Conservation (phyloP, 2,797 vertebrate species). For the Silurus aristotelis region DNA sequence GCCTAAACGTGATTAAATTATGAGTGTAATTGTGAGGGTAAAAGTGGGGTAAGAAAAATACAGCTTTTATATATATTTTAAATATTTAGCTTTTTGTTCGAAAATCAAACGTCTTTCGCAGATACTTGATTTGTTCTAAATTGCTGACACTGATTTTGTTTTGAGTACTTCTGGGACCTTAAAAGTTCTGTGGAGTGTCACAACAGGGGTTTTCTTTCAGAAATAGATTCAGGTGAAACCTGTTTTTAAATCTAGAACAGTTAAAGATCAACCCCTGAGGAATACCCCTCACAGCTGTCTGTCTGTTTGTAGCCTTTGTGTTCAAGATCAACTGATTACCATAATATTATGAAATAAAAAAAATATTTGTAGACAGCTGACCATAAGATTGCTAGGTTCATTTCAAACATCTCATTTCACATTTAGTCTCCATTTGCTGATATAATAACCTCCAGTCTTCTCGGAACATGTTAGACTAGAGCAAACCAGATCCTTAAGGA, state of each 20-base stretch:
- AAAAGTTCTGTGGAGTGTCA: too few species aligned
- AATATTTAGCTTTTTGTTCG: not conserved
- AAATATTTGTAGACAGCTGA: not conserved
- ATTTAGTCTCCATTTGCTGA: too few species aligned
- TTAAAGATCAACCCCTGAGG: not conserved
- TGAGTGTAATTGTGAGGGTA: not conserved
- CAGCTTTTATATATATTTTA: too few species aligned
- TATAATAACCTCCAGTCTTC: too few species aligned
- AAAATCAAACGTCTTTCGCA: not conserved
- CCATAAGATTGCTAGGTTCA: too few species aligned
- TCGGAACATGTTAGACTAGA: too few species aligned
- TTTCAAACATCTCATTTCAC: too few species aligned
- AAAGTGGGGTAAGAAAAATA: not conserved
- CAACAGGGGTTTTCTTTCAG: too few species aligned
- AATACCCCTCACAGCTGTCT: not conserved
- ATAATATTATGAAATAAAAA: not conserved
- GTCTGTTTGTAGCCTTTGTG: not conserved
- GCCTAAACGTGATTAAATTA: not conserved
- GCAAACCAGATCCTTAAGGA: too few species aligned
- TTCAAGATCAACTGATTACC: not conserved
- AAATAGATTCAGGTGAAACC: too few species aligned
- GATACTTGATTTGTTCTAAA: not conserved
- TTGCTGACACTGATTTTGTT: not conserved
- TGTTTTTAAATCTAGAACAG: not conserved
- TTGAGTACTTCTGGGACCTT: too few species aligned